Evolutionary conservation across 2,797 vertebrate genomes (phyloP), one percentile per base, ranked within the genome.

Genomic region (Halcyon leucocephala): DNA sequence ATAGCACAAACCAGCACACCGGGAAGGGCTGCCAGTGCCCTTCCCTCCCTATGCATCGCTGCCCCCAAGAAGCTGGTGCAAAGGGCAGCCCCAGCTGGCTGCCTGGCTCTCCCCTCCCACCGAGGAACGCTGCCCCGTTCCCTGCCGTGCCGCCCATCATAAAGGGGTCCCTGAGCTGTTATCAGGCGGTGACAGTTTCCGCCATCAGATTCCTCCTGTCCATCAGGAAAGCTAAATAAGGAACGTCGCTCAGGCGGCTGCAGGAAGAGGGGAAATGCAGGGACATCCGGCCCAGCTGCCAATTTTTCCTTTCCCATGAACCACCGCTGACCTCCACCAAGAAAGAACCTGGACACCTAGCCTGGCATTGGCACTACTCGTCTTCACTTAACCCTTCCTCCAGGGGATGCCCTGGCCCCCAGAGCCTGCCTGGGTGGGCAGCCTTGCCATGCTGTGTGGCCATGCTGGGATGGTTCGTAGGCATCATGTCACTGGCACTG

Each of bases 241-340:
- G 98, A 98, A 97, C 95, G 35, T 97, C 94, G 97, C 96, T 98
- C 96, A 97, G 97, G 97, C 96, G 93, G 98, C 97, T 91, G 87
- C 98, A 98, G 98, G 98, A 98, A 98, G 97, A 98, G 98, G 96
- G 98, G 97, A 98, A 98, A 98, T 55, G 97, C 98, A 97, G 98
- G 98, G 97, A 98, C 97, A 98, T 98, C 98, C 98, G 98, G 97
- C 98, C 96, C 97, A 98, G 97, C 97, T 98, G 98, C 98, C 94
- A 98, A 98, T 97, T 97, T 98, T 98, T 98, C 97, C 98, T 98
- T 98, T 98, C 98, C 98, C 98, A 98, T 98, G 98, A 98, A 98
- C 98, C 98, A 97, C 98, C 97, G 86, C 98, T 98, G 98, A 98
- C 98, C 98, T 98, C 91, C 65, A 5, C 71, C 93, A 98, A 96